phyloP scores from a whole-genome alignment of 2,113 vertebrate genomes.

The Gracilinanus agilis region DNA sequence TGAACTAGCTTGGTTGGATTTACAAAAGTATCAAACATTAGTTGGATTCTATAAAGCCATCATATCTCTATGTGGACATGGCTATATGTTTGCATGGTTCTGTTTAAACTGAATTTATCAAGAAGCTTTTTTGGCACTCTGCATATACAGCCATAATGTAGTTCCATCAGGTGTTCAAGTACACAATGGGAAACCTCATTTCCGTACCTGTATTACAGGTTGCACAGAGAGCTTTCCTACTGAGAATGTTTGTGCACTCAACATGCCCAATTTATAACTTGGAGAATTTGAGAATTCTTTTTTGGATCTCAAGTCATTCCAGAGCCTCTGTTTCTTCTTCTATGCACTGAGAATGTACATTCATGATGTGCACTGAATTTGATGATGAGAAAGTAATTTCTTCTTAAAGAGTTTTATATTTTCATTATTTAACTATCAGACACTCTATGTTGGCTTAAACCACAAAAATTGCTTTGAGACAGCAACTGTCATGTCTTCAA shows the following conservation, averaged over 20 bases:
- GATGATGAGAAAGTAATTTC: not conserved
- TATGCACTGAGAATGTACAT: conserved; percentile 24
- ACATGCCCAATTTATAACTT: conserved; percentile 6
- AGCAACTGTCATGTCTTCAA: conserved; percentile 69
- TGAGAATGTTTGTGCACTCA: conserved; percentile 40
- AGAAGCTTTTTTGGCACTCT: conserved; percentile 22
- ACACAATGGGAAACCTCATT: conserved; percentile 38
- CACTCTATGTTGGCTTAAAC: conserved; percentile 68
- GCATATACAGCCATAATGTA: not conserved
- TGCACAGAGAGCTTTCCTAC: conserved; percentile 27
- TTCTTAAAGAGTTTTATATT: conserved; percentile 55
- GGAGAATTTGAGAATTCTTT: conserved; percentile 7
- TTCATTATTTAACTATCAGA: conserved; percentile 67
- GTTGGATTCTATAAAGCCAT: not conserved
- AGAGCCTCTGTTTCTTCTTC: not conserved
- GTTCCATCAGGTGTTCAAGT: conserved; percentile 33
- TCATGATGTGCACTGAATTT: conserved; percentile 7
- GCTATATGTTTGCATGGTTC: not conserved
- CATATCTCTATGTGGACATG: not conserved
- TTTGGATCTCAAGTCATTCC: conserved; percentile 38
- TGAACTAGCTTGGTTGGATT: not conserved
- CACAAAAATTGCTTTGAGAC: conserved; percentile 65
- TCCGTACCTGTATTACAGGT: conserved; percentile 20
- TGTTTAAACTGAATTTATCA: conserved; percentile 14
- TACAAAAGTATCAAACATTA: not conserved